Percentiles rank a stretch among this genome's conserved stretches.
Conservation (phyloP, 2,888 invertebrate genomes). For the Nemurella pictetii region DNA sequence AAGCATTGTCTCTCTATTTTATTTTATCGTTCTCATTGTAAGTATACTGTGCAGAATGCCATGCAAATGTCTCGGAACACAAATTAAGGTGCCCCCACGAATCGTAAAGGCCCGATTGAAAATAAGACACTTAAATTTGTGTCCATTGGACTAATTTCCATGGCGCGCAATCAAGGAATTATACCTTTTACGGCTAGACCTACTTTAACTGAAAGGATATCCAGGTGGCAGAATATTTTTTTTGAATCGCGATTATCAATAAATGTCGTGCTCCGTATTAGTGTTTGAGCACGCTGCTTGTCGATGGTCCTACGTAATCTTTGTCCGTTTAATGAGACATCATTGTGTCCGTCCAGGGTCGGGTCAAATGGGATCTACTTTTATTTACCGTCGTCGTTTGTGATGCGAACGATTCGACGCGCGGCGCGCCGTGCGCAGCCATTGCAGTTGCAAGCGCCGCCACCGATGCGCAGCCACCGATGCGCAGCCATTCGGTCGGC, state of each 20-base stretch:
- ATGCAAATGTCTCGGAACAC: background rate
- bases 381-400: background rate
- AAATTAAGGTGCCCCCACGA: background rate
- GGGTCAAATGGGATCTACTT: background rate
- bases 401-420: background rate
- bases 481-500: background rate
- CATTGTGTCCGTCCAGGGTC: background rate
- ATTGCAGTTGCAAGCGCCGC: too few relatives aligned
- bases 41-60: background rate
- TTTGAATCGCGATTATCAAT: background rate
- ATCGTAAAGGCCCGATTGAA: background rate
- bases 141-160: background rate
- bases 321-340: background rate
- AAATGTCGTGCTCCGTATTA: background rate
- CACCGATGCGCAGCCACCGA: too few relatives aligned
- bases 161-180: background rate
- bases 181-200: background rate
- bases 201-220: background rate
- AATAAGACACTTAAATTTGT: background rate
- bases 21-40: background rate
- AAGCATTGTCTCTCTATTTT: too few relatives aligned
- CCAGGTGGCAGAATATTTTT: background rate
- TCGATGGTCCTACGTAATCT: background rate
- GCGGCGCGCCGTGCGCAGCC: background rate
- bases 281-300: background rate